phyloP scores from a whole-genome alignment of 2,888 invertebrate genomes.

The Lepidocyrtinus sp. region DNA sequence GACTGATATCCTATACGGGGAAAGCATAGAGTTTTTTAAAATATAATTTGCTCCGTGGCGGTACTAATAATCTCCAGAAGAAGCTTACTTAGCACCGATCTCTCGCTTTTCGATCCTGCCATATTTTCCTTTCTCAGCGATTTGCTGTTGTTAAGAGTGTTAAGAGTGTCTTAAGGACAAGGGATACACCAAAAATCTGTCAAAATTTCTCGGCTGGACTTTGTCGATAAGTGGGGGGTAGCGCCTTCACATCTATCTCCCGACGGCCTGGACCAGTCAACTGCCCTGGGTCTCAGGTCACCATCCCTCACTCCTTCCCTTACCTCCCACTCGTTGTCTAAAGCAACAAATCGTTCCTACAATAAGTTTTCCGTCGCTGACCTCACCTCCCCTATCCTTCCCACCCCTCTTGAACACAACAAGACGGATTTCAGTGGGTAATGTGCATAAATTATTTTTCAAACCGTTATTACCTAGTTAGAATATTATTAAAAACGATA shows the following conservation, averaged over 20 bases:
- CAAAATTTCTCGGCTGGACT: conserved; percentile 98
- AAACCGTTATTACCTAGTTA: too few relatives aligned
- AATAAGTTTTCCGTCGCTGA: conserved; percentile 65
- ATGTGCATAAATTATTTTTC: too few relatives aligned
- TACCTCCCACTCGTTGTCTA: conserved; percentile 68
- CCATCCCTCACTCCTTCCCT: conserved; percentile 69
- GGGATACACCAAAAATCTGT: conserved; percentile 74
- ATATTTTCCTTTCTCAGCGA: conserved; percentile 1
- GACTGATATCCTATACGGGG: too few relatives aligned
- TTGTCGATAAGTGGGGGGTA: conserved; percentile 98
- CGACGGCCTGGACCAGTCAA: conserved; percentile 70
- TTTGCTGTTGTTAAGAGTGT: conserved; percentile 32
- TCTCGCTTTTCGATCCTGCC: too few relatives aligned
- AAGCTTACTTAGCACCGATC: too few relatives aligned
- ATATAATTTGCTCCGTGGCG: too few relatives aligned
- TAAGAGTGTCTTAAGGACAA: conserved; percentile 51
- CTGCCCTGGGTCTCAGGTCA: conserved; percentile 67
- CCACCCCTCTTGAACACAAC: conserved; percentile 65
- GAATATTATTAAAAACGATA: too few relatives aligned
- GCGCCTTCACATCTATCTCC: conserved; percentile 78
- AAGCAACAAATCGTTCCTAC: conserved; percentile 68
- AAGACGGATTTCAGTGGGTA: conserved; percentile 69
- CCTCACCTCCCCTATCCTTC: conserved; percentile 60
- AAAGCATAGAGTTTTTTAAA: too few relatives aligned
- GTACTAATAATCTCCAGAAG: too few relatives aligned